Evolutionary conservation across 2,888 invertebrate species (phyloP).

Genomic region (Acrobasis consociella): DNA sequence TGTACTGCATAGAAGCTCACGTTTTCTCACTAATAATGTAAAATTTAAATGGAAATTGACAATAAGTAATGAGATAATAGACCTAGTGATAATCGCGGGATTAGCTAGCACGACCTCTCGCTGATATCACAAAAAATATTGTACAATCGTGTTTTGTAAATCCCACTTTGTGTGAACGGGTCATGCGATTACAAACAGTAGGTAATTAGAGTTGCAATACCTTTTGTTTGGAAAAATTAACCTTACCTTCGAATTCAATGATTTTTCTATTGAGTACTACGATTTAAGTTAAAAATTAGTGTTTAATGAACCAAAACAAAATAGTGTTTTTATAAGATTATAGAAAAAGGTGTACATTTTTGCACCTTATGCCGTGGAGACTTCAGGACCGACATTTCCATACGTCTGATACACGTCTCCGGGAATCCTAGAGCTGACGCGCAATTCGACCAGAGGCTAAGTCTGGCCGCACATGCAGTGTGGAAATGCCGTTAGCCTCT

Average conservation of each 20-base stretch:
- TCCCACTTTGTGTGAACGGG: conserved; percentile 10
- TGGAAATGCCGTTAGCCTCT: too few species aligned
- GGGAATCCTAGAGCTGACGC: too few species aligned
- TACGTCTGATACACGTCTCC: too few species aligned
- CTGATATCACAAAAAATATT: conserved; percentile 6
- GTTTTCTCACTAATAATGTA: not conserved
- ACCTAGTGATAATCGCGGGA: not conserved
- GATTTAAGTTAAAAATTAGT: not conserved
- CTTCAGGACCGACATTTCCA: too few species aligned
- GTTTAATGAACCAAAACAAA: too few species aligned
- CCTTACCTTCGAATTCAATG: conserved; percentile 14
- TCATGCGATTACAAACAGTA: conserved; percentile 15
- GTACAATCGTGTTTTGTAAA: conserved; percentile 16
- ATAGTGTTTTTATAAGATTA: too few species aligned
- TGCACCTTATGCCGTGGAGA: too few species aligned
- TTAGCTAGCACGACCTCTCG: conserved; percentile 9
- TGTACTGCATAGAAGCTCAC: not conserved
- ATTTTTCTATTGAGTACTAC: not conserved
- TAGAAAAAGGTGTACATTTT: too few species aligned
- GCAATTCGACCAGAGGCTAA: too few species aligned
- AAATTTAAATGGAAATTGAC: not conserved
- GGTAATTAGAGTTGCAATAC: conserved; percentile 14
- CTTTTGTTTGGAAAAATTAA: conserved; percentile 2
- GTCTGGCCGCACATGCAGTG: too few species aligned
- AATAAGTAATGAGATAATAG: not conserved